These are phyloP conservation scores for Megastigmus dorsalis DNA, from an alignment of 2,888 invertebrate genomes.

Conservation along the genomic window DNA sequence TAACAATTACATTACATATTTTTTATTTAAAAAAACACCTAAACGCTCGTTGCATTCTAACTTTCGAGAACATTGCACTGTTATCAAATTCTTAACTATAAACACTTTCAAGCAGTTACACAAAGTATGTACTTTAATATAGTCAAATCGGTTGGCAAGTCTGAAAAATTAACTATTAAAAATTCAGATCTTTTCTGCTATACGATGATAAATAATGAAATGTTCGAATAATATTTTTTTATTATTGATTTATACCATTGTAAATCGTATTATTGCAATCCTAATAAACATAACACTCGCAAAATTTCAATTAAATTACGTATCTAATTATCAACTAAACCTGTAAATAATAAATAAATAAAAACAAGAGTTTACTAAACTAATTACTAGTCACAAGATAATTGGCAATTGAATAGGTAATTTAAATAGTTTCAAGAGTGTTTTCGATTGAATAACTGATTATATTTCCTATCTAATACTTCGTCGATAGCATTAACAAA, in stretches of 20 bases:
- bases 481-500: conserved; percentile 29
- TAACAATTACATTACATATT: conserved; percentile 36
- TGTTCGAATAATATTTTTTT: conserved; percentile 22
- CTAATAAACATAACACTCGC: conserved; percentile 23
- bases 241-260: conserved; percentile 13
- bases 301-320: conserved; percentile 45
- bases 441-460: conserved; percentile 37
- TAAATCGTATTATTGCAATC: conserved; percentile 21
- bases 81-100: conserved; percentile 30
- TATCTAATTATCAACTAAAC: conserved; percentile 36
- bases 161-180: conserved; percentile 27
- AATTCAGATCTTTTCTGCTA: conserved; percentile 35
- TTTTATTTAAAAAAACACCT: conserved; percentile 33
- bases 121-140: conserved; percentile 15
- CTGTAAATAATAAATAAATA: conserved; percentile 41
- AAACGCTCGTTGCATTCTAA: conserved; percentile 30
- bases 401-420: conserved; percentile 33
- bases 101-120: conserved; percentile 28
- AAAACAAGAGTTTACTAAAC: conserved; percentile 15
- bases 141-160: conserved; percentile 36
- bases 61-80: conserved; percentile 34
- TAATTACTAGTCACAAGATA: conserved; percentile 41
- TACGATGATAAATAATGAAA: conserved; percentile 26
- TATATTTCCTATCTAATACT: conserved; percentile 53
- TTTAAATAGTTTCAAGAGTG: conserved; percentile 40